Evolutionary conservation across 35 echinoderm and acorn worm species (phyloP).

Genomic region (Nesometra sesokonis): DNA sequence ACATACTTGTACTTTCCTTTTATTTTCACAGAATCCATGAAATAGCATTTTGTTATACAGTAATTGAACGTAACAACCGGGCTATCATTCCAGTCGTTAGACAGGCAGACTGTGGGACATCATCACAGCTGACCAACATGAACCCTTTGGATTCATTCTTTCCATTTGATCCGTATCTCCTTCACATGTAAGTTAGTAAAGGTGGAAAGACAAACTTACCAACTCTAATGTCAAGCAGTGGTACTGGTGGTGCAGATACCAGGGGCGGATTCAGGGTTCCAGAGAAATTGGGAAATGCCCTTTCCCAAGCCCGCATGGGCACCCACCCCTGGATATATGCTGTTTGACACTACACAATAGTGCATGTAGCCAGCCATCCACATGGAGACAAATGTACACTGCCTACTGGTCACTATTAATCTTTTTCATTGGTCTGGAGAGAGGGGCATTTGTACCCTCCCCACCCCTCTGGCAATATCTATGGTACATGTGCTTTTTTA

Average conservation of each 20-base stretch:
- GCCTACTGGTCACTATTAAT: no score
- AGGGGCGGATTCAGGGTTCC: neutral
- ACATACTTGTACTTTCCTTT: neutral
- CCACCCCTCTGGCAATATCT: no score
- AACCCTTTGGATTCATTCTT: constrained; percentile 94
- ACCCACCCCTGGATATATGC: neutral
- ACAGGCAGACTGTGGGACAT: constrained; percentile 10
- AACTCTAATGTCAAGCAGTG: no score
- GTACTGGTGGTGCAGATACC: no score
- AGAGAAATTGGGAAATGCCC: neutral
- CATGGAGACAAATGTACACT: no score
- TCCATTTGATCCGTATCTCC: constrained; percentile 88
- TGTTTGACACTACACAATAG: no score
- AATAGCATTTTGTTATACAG: constrained; percentile 86
- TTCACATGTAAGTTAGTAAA: constrained; percentile 50
- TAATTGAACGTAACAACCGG: constrained; percentile 81
- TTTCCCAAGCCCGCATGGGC: neutral
- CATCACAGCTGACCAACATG: neutral
- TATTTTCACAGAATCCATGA: constrained; percentile 58
- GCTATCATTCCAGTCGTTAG: constrained; percentile 27
- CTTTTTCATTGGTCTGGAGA: no score
- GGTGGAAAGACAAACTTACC: neutral
- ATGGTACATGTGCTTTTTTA: no score
- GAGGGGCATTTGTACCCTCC: no score
- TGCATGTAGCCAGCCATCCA: no score